phyloP scores from a whole-genome alignment of 1,140 invertebrate genomes.

The Delia radicum region DNA sequence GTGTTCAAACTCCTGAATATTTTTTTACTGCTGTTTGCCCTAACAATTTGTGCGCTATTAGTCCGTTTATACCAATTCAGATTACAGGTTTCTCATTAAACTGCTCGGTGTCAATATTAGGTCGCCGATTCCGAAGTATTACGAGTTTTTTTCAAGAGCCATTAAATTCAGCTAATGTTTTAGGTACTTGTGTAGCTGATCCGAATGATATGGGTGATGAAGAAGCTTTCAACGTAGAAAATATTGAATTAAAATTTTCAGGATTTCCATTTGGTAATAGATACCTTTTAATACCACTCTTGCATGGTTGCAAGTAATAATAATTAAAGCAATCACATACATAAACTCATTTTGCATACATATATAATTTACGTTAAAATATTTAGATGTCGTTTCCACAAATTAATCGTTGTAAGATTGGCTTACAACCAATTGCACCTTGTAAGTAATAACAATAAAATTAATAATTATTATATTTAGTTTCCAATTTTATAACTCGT shows the following conservation, averaged over 20 bases:
- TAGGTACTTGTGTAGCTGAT: not conserved
- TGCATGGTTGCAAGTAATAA: not conserved
- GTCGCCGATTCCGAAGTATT: not conserved
- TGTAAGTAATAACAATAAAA: not conserved
- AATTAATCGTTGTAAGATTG: not conserved
- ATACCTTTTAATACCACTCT: not conserved
- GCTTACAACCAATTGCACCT: not conserved
- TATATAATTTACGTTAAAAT: not conserved
- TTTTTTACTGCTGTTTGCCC: not conserved
- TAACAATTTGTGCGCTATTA: not conserved
- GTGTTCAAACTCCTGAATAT: not conserved
- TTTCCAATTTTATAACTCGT: not conserved
- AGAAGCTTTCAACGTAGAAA: not conserved
- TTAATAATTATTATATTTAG: too few species aligned
- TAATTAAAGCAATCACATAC: not conserved
- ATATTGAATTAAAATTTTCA: not conserved
- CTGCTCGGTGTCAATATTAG: not conserved
- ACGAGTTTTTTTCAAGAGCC: not conserved
- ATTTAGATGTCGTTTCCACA: not conserved
- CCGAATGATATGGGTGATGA: not conserved
- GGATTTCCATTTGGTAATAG: not conserved
- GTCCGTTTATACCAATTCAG: not conserved
- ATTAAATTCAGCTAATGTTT: not conserved
- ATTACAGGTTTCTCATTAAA: not conserved
- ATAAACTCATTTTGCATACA: not conserved